Percentiles rank a stretch among this genome's conserved stretches.
Evolutionary conservation across 2,113 vertebrate species (phyloP).

Genomic region (Jaculus jaculus): DNA sequence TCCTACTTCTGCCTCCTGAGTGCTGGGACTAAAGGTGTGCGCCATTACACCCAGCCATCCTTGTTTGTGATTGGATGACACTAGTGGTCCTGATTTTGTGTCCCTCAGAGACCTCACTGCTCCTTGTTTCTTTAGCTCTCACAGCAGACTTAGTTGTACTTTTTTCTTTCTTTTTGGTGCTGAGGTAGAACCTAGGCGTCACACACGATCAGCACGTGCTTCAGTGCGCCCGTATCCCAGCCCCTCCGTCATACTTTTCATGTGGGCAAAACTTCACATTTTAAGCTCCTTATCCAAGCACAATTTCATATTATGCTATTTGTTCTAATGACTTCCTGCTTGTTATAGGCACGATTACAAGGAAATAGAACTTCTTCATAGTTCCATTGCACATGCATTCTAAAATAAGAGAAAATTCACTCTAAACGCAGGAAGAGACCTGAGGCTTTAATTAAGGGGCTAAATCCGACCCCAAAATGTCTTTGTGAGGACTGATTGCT

Average conservation of each 20-base stretch:
- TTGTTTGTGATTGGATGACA: neutral
- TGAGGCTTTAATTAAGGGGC: conserved; percentile 62
- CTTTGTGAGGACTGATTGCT: conserved; percentile 63
- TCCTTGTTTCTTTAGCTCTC: neutral
- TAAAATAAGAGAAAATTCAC: conserved; percentile 54
- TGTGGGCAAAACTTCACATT: neutral
- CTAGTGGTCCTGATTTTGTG: accelerated
- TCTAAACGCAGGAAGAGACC: neutral
- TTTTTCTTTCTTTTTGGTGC: neutral
- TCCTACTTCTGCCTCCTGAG: too few relatives aligned
- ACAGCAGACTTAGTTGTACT: neutral
- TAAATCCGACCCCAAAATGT: conserved; percentile 33
- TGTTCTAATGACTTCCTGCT: conserved; percentile 58
- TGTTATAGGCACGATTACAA: conserved; percentile 9
- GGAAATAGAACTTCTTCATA: conserved; percentile 39
- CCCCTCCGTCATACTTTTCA: neutral
- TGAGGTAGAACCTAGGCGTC: neutral
- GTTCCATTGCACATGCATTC: neutral
- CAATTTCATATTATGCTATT: conserved; percentile 47
- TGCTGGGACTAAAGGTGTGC: too few relatives aligned
- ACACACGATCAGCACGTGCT: neutral
- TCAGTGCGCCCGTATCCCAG: neutral
- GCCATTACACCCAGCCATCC: neutral
- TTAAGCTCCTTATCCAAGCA: neutral
- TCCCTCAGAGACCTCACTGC: neutral